Conservation (phyloP, 2,113 vertebrate genomes). For the Dendropsophus ebraccatus region DNA sequence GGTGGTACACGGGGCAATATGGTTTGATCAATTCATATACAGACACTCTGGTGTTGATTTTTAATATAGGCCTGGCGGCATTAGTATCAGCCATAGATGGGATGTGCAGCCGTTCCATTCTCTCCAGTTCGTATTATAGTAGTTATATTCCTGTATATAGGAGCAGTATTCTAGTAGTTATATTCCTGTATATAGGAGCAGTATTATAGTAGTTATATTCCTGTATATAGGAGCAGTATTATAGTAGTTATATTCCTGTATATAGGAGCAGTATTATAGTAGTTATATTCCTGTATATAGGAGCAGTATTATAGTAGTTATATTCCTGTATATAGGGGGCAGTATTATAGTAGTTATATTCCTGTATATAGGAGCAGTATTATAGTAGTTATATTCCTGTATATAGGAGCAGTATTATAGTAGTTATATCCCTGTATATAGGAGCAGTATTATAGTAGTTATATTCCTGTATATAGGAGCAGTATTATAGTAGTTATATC, state of each 20-base stretch:
- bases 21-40: too few species aligned
- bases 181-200: not conserved
- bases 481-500: conserved; percentile 15
- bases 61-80: too few species aligned
- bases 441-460: conserved; percentile 6
- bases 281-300: too few species aligned
- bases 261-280: too few species aligned
- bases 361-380: not conserved
- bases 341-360: conserved; percentile 15
- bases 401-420: conserved; percentile 1
- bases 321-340: not conserved
- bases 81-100: too few species aligned
- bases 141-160: conserved; percentile 13
- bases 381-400: conserved; percentile 14
- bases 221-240: too few species aligned
- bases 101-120: too few species aligned
- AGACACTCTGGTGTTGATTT: too few species aligned
- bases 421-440: conserved; percentile 1
- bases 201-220: too few species aligned
- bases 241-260: too few species aligned
- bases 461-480: not conserved
- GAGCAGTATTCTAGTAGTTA: conserved; percentile 16
- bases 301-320: conserved; percentile 12
- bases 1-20: too few species aligned
- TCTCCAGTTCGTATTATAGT: conserved; percentile 14